Evolutionary conservation across 37 sponge, comb jelly and placozoan genomes (phyloP).

Genomic region (Petrosia ficiformis): DNA sequence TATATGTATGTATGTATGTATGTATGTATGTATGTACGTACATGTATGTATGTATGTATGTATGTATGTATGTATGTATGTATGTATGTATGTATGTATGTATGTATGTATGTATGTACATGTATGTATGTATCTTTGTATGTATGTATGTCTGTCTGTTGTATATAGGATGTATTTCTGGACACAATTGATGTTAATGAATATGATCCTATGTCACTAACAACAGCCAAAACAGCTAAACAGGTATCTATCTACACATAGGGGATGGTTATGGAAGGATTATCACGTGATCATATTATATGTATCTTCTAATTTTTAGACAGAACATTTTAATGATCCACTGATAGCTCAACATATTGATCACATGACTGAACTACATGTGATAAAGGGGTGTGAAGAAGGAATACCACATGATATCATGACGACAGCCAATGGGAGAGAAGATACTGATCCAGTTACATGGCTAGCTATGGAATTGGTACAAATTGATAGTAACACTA

Average conservation of each 20-base stretch:
- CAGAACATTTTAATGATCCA: constrained; percentile 41
- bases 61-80: no score
- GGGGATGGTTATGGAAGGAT: background rate
- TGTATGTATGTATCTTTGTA: background rate
- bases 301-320: background rate
- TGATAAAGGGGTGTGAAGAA: constrained; percentile 24
- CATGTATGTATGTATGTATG: no score
- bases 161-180: constrained; percentile 38
- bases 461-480: constrained; percentile 72
- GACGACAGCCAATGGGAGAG: background rate
- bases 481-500: constrained; percentile 45
- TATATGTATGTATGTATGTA: no score
- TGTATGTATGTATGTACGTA: no score
- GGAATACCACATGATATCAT: background rate
- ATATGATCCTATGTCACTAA: constrained; percentile 29
- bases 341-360: constrained; percentile 40
- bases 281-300: background rate
- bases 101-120: no score
- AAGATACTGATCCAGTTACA: constrained; percentile 12
- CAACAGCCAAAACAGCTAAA: background rate
- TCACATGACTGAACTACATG: constrained; percentile 1
- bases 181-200: constrained; percentile 50
- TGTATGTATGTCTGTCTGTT: background rate
- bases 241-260: background rate
- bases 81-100: no score